These are phyloP conservation scores for Drosophila carrolli DNA, from an alignment of 1,140 invertebrate species.

Conservation along the genomic window DNA sequence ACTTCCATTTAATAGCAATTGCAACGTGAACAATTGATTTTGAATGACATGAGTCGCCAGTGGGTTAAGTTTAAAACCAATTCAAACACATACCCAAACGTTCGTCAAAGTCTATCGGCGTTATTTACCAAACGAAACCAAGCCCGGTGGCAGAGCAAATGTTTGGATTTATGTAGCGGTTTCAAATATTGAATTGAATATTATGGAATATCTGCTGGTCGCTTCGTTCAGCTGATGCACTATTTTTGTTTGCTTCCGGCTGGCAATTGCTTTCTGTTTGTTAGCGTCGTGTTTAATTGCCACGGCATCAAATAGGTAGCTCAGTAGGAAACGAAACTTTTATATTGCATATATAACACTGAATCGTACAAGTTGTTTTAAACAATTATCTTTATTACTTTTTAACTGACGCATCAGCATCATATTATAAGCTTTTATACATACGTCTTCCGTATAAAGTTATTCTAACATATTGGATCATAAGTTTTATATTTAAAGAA, in stretches of 20 bases:
- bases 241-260: constrained; percentile 33
- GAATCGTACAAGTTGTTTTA: neutral
- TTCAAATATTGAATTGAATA: constrained; percentile 84
- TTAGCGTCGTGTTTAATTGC: constrained; percentile 45
- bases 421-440: too few species aligned
- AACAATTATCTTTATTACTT: too few species aligned
- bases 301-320: constrained; percentile 19
- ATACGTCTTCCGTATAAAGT: too few species aligned
- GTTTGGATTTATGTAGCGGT: constrained; percentile 82
- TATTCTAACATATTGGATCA: too few species aligned
- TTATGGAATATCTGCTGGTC: constrained; percentile 68
- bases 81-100: constrained; percentile 16
- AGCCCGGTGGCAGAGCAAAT: constrained; percentile 58
- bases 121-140: constrained; percentile 66
- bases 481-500: too few species aligned
- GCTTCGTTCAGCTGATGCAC: constrained; percentile 21
- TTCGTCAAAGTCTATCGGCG: constrained; percentile 51
- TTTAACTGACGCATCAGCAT: too few species aligned
- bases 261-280: constrained; percentile 41
- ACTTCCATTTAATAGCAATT: too few species aligned
- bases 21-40: constrained; percentile 10
- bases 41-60: neutral
- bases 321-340: neutral
- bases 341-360: neutral
- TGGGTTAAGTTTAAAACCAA: constrained; percentile 23